Percentiles rank a stretch among this genome's conserved stretches.
Conservation (phyloP, 2,888 invertebrate genomes). For the Trachelus iudaicus region DNA sequence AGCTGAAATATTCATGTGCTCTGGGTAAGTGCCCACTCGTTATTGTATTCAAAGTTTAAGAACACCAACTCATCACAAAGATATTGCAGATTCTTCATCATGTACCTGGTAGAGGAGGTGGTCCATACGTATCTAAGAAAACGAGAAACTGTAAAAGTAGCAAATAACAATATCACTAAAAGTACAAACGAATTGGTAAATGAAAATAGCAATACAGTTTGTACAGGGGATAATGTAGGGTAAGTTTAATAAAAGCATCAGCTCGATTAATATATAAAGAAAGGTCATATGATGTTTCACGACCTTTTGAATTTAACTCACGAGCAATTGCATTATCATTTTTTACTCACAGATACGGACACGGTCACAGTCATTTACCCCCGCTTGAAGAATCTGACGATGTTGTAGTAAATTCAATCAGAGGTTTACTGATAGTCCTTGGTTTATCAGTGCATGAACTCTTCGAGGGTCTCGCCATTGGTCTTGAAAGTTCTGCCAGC, state of each 20-base stretch:
- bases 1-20: constrained; percentile 78
- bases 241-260: neutral
- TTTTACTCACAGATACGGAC: constrained; percentile 30
- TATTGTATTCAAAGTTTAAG: neutral
- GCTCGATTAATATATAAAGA: neutral
- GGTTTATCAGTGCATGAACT: constrained; percentile 88
- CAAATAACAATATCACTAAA: constrained; percentile 33
- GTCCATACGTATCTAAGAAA: constrained; percentile 75
- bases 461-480: constrained; percentile 78
- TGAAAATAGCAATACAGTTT: constrained; percentile 40
- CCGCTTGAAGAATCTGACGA: constrained; percentile 44
- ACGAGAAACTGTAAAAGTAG: constrained; percentile 17
- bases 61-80: neutral
- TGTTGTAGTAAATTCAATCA: constrained; percentile 65
- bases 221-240: constrained; percentile 13
- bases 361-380: constrained; percentile 54
- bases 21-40: constrained; percentile 46
- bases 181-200: constrained; percentile 57
- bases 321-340: neutral
- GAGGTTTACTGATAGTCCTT: constrained; percentile 82
- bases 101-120: constrained; percentile 78
- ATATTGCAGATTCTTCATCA: constrained; percentile 55
- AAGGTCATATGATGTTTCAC: neutral
- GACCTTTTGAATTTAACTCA: neutral
- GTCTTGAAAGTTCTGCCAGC: constrained; percentile 64